phyloP scores from a whole-genome alignment of 2,888 invertebrate genomes.

The Apamea anceps region DNA sequence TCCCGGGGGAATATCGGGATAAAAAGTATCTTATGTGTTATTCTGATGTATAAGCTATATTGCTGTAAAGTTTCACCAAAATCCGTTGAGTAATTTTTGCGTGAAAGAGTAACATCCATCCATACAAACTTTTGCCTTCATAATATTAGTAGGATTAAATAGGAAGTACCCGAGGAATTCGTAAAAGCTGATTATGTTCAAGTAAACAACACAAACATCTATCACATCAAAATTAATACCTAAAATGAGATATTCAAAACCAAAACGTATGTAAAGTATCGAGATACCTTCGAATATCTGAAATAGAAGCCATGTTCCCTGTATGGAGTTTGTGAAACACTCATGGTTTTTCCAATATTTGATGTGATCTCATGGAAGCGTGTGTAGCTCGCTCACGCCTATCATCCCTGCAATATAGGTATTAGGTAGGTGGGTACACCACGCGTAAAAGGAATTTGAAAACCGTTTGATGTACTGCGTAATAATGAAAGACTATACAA shows the following conservation, averaged over 20 bases:
- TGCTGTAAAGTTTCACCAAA: too few species aligned
- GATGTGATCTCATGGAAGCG: constrained; percentile 48
- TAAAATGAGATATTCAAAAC: constrained; percentile 5
- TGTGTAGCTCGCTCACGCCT: constrained; percentile 21
- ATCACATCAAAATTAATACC: not conserved
- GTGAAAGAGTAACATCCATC: too few species aligned
- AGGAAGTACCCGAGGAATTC: not conserved
- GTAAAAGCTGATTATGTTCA: not conserved
- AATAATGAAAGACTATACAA: not conserved
- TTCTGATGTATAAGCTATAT: too few species aligned
- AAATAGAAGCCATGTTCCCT: constrained; percentile 46
- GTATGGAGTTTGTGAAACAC: constrained; percentile 50
- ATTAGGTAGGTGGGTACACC: not conserved
- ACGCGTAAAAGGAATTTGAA: not conserved
- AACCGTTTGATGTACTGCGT: not conserved
- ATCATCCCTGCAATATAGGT: not conserved
- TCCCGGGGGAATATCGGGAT: too few species aligned
- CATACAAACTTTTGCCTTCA: too few species aligned
- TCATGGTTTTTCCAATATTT: constrained; percentile 62
- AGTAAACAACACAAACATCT: not conserved
- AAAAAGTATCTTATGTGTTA: too few species aligned
- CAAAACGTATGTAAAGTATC: not conserved
- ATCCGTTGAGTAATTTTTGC: too few species aligned
- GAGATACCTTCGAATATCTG: constrained; percentile 35
- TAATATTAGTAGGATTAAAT: too few species aligned